These are phyloP conservation scores for Psettodes erumei DNA, from an alignment of 2,113 vertebrate species.

Conservation along the genomic window DNA sequence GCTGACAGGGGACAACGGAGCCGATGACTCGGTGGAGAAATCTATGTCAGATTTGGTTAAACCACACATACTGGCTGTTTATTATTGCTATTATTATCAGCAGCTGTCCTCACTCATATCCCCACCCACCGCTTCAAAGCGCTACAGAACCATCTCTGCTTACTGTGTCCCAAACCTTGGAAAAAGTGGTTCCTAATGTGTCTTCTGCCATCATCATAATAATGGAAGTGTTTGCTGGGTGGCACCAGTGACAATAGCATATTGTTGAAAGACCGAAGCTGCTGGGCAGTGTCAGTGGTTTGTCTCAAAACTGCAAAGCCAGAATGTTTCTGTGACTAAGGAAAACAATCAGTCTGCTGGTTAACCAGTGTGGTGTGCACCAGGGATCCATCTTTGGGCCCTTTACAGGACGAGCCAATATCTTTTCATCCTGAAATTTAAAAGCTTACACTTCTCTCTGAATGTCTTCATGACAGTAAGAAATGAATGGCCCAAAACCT, in stretches of 20 bases:
- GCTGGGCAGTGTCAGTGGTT: too few species aligned
- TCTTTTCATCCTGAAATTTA: too few species aligned
- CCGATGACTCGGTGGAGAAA: conserved; percentile 16
- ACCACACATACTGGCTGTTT: background rate
- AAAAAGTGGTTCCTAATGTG: background rate
- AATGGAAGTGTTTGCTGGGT: background rate
- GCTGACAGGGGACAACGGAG: conserved; percentile 18
- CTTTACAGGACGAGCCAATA: too few species aligned
- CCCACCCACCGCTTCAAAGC: background rate
- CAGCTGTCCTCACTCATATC: background rate
- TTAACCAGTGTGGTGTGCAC: background rate
- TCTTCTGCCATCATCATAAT: background rate
- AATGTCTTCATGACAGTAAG: too few species aligned
- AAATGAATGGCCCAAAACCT: background rate
- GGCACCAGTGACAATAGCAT: background rate
- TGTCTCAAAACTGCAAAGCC: too few species aligned
- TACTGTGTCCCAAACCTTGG: background rate
- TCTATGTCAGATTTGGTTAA: conserved; percentile 2
- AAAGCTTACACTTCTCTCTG: too few species aligned
- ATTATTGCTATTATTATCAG: background rate
- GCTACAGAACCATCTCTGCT: background rate
- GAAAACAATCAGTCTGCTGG: background rate
- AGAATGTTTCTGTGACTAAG: too few species aligned
- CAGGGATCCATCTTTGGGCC: background rate
- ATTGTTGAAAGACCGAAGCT: too few species aligned